These are phyloP conservation scores for Standfussiana lucernea DNA, from an alignment of 2,888 invertebrate species.

Conservation along the genomic window DNA sequence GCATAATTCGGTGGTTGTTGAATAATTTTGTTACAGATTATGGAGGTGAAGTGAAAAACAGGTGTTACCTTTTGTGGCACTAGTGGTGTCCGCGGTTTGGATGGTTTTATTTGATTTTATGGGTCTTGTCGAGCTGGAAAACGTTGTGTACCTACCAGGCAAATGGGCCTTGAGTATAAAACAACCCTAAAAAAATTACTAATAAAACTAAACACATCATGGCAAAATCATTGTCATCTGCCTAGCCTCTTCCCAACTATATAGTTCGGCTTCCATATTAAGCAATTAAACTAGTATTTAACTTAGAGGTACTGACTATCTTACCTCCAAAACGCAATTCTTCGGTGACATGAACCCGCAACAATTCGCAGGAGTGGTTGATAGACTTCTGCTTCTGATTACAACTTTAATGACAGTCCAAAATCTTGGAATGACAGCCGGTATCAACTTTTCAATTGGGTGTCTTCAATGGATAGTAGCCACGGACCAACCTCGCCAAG, in stretches of 20 bases:
- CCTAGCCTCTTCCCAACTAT: too few relatives aligned
- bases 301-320: too few relatives aligned
- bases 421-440: not conserved
- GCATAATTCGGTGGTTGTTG: conserved; percentile 59
- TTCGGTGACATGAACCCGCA: too few relatives aligned
- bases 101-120: not conserved
- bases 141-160: not conserved
- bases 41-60: conserved; percentile 8
- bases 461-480: too few relatives aligned
- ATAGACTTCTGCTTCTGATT: not conserved
- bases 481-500: too few relatives aligned
- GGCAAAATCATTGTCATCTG: too few relatives aligned
- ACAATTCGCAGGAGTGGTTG: not conserved
- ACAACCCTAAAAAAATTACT: too few relatives aligned
- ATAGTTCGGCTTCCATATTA: too few relatives aligned
- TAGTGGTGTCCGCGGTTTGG: not conserved
- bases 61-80: not conserved
- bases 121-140: not conserved
- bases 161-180: not conserved
- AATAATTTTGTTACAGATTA: conserved; percentile 54
- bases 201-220: too few relatives aligned
- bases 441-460: not conserved
- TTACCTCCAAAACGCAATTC: too few relatives aligned
- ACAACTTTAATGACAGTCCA: not conserved
- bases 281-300: too few relatives aligned